phyloP scores from a whole-genome alignment of 2,888 invertebrate genomes.

The Deilephila porcellus region DNA sequence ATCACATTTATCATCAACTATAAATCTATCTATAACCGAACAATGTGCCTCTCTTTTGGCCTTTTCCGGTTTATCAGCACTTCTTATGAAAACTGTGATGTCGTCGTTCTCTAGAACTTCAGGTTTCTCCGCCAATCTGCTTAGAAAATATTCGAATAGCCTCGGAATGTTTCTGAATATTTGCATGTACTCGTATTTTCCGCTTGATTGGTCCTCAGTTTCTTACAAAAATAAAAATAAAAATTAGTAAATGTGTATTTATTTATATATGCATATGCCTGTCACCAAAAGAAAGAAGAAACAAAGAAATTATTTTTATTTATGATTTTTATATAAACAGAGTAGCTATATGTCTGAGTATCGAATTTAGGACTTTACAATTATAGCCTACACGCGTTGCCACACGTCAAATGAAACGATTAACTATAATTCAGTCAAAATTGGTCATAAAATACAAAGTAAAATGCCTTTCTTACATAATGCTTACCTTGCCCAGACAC shows the following conservation, averaged over 20 bases:
- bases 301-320: no score
- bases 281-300: no score
- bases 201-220: not conserved
- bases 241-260: not conserved
- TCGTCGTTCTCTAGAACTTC: constrained; percentile 63
- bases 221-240: not conserved
- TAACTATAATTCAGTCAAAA: no score
- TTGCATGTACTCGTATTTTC: constrained; percentile 44
- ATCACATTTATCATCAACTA: not conserved
- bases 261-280: no score
- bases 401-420: no score
- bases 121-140: constrained; percentile 57
- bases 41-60: constrained; percentile 24
- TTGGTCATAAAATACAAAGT: no score
- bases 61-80: constrained; percentile 34
- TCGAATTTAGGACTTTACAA: no score
- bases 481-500: constrained; percentile 7
- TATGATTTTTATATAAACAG: no score
- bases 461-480: not conserved
- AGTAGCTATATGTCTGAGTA: no score
- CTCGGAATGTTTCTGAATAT: constrained; percentile 62
- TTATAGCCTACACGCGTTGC: no score
- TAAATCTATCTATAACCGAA: not conserved
- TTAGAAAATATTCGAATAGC: constrained; percentile 60
- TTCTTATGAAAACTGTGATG: constrained; percentile 47